Evolutionary conservation across 2,113 vertebrate species (phyloP).

Genomic region (Sapajus apella): DNA sequence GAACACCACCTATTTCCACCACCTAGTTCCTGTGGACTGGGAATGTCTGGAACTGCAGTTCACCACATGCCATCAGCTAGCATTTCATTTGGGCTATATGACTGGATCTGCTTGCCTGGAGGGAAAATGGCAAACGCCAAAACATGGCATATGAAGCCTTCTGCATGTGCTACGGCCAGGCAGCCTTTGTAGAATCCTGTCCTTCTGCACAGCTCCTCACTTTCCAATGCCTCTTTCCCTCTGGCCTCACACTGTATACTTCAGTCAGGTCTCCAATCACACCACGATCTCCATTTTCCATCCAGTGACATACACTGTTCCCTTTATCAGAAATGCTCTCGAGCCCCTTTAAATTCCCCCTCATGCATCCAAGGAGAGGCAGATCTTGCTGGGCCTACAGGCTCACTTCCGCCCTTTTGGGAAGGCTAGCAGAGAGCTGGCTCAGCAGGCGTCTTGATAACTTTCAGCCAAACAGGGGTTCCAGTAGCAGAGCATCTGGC

Average conservation of each 20-base stretch:
- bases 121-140: neutral
- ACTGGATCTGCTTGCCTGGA: neutral
- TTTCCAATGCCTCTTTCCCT: neutral
- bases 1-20: neutral
- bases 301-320: neutral
- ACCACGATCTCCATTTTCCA: neutral
- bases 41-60: neutral
- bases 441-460: neutral
- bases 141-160: neutral
- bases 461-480: neutral
- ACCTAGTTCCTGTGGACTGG: too few relatives aligned
- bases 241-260: neutral
- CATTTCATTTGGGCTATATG: rapidly evolving
- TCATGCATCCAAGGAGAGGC: neutral
- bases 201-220: neutral
- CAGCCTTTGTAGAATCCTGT: neutral
- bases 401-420: neutral
- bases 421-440: neutral
- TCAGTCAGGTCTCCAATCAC: neutral
- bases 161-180: neutral
- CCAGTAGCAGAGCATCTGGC: neutral
- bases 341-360: neutral
- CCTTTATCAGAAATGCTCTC: neutral
- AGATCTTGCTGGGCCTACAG: neutral
- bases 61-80: neutral